Evolutionary conservation across 1,140 invertebrate species (phyloP), one percentile per base, ranked within the genome.

Genomic region (Cotesia chilonis): DNA sequence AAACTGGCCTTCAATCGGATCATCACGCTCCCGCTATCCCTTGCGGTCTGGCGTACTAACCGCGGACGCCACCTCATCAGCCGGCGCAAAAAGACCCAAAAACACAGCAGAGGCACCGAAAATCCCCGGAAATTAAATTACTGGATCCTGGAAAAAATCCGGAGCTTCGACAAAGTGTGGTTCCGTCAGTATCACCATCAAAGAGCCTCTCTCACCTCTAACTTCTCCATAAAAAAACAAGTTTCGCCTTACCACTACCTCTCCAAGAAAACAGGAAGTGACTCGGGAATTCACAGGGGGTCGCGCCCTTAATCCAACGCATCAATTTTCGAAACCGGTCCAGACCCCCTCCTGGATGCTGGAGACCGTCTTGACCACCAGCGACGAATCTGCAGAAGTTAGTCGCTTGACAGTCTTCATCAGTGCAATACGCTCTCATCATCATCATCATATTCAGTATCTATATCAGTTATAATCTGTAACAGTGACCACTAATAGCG

Each of bases 21-120:
- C 52, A 72, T 72, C 70, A 54, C 70, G 55, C 47, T 10, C 12
- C 54, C 69, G 52, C 64, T 66, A 60, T 72, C 70, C 70, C 70
- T 37, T 59, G 70, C 61, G 70, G 70, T 71, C 65, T 71, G 10
- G 60, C 37, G 38, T 41, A n/a, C 57, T 35, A 6, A 52, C 20
- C 17, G 55, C 47, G n/a, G 20, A 71, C 55, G 41, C 41, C 14
- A 41, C 63, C 61, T 38, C 63, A 20, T 38, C 36, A 38, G 36
- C 20, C 36, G n/a, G 4, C 5, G 54, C 54, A 57, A 57, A 57
- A 57, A 57, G 54, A 57, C 2, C n/a, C n/a, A 14, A 57, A 14
- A 57, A 57, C 28, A 28, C 28, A 2, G 28, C 28, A 2, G 28
- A 28, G 28, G 28, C 3, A 28, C 28, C 28, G 1, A 28, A 28